Evolutionary conservation across 2,888 invertebrate genomes (phyloP).

Genomic region (Piscicola geometra): DNA sequence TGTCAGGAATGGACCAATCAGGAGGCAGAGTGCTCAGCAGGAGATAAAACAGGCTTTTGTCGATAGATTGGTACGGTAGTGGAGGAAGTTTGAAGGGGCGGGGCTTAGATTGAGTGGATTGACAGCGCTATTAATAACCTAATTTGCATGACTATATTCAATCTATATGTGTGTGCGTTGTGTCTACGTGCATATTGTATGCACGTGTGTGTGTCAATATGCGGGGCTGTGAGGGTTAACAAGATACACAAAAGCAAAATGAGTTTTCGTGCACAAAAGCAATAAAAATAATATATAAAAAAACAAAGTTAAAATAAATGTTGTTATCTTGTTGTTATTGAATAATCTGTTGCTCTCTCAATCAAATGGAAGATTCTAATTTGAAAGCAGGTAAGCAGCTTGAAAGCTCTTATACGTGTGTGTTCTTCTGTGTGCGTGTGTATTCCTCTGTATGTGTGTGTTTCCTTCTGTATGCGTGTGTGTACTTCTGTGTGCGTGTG

Average conservation of each 20-base stretch:
- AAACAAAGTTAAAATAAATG: no score
- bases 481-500: no score
- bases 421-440: background rate
- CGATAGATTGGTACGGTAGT: background rate
- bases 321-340: background rate
- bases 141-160: background rate
- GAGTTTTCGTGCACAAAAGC: no score
- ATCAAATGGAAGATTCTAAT: conserved; percentile 2
- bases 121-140: background rate
- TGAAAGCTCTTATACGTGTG: background rate
- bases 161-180: no score
- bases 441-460: background rate
- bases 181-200: no score
- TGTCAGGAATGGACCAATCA: background rate
- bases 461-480: no score
- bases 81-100: background rate
- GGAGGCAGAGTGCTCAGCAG: background rate
- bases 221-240: no score
- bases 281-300: no score
- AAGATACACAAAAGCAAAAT: no score
- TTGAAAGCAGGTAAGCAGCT: background rate
- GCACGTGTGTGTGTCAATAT: no score
- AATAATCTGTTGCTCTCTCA: background rate
- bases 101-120: background rate
- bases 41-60: background rate